These are phyloP conservation scores for Lepidostoma basale DNA, from an alignment of 1,140 invertebrate genomes.

Conservation along the genomic window DNA sequence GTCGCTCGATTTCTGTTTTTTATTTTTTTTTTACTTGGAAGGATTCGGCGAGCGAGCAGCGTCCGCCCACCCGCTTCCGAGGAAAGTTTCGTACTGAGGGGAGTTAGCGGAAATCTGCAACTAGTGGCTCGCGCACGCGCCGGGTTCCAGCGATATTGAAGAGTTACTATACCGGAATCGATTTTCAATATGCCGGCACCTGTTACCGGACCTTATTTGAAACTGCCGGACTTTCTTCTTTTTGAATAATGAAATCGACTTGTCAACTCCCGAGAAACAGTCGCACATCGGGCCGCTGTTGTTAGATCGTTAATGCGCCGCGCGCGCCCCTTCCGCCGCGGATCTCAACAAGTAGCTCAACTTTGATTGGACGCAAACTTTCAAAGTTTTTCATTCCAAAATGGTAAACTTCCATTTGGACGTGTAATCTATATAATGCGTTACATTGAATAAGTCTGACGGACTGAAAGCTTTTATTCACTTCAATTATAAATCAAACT, in stretches of 20 bases:
- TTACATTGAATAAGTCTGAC: too few species aligned
- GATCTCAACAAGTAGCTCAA: background rate
- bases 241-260: slow-evolving; percentile 1
- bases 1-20: background rate
- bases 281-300: background rate
- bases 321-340: background rate
- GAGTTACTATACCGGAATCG: slow-evolving; percentile 31
- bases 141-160: background rate
- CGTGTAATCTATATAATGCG: too few species aligned
- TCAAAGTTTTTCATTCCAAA: too few species aligned
- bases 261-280: background rate
- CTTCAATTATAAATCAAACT: too few species aligned
- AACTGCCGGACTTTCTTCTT: slow-evolving; percentile 25
- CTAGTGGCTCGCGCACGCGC: slow-evolving; percentile 38
- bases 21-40: background rate
- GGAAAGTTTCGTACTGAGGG: slow-evolving; percentile 26
- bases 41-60: slow-evolving; percentile 8
- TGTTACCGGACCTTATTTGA: slow-evolving; percentile 39
- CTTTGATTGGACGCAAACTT: too few species aligned
- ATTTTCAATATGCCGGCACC: slow-evolving; percentile 46
- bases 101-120: slow-evolving; percentile 38
- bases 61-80: slow-evolving; percentile 7
- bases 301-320: slow-evolving; percentile 7
- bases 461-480: too few species aligned
- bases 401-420: too few species aligned